Evolutionary conservation across 2,888 invertebrate species (phyloP), one percentile per base, ranked within the genome.

Genomic region (Scrobipalpa atriplicella): DNA sequence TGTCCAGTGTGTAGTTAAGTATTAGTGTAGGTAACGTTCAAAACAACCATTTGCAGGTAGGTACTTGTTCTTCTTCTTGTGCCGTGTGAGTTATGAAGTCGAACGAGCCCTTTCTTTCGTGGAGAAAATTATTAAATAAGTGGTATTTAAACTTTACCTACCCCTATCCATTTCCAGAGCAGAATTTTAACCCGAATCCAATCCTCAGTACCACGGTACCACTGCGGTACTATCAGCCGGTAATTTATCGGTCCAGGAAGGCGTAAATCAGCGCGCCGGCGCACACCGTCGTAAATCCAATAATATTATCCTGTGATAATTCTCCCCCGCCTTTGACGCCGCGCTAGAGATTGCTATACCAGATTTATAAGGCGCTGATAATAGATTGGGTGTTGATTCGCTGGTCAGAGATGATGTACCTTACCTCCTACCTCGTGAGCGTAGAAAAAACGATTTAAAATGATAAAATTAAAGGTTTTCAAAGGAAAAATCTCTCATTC

Each of bases 281-380:
- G 83, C 84, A 84, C 80, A 82, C 81, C 81, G 84, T 87, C 90
- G 85, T 92, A 92, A 92, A 91, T 92, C 86, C 86, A 84, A 85
- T 85, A 89, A 87, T 89, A 90, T 91, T 78, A 87, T 85, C 86
- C 87, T 81, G 83, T 73, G 86, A 86, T 88, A 85, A 87, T 86
- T 83, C 72, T 70, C 68, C 29, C 29, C 73, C 71, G 71, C 71
- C 72, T 68, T 62, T 70, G 73, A 71, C 69, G 75, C 71, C 71
- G 76, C 65, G 71, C 68, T 64, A 67, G 71, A 74, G 74, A 77
- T 77, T 75, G 72, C 67, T 64, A 69, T 69, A 70, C 64, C 62
- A 68, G 64, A 67, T 67, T 67, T 65, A 69, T 52, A 65, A 66
- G 72, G 68, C 58, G 63, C 67, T 69, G 70, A 72, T 72, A 71